Evolutionary conservation across 1,140 invertebrate genomes (phyloP).

Genomic region (Drosophila novamexicana): DNA sequence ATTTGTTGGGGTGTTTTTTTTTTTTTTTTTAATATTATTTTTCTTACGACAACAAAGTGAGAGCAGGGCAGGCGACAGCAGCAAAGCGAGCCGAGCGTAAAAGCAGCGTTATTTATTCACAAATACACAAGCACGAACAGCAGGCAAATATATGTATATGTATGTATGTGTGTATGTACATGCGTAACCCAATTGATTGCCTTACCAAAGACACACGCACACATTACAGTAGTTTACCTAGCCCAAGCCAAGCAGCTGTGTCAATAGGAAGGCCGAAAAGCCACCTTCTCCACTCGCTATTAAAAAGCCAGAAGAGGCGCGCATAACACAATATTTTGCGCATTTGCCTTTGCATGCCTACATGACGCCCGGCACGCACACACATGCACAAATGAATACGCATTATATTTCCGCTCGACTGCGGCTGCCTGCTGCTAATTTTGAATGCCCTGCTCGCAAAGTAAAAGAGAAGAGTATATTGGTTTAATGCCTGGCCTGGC

Average conservation of each 20-base stretch:
- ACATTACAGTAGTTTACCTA: slow-evolving; percentile 15
- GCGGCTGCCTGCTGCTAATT: slow-evolving; percentile 47
- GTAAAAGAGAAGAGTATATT: neutral
- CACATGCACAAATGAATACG: slow-evolving; percentile 39
- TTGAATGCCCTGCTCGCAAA: neutral
- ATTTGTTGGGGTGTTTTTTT: slow-evolving; percentile 29
- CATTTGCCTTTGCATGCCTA: slow-evolving; percentile 50
- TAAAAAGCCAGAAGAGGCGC: slow-evolving; percentile 23
- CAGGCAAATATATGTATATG: slow-evolving; percentile 29
- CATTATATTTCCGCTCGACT: slow-evolving; percentile 77
- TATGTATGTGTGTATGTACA: neutral
- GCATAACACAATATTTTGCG: slow-evolving; percentile 39
- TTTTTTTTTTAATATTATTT: slow-evolving; percentile 34
- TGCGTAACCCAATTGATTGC: slow-evolving; percentile 66
- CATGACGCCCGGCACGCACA: slow-evolving; percentile 47
- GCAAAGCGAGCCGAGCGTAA: slow-evolving; percentile 40
- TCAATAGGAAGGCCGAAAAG: slow-evolving; percentile 48
- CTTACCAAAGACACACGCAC: slow-evolving; percentile 19
- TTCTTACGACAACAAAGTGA: slow-evolving; percentile 48
- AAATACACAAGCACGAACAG: slow-evolving; percentile 34
- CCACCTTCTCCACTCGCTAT: slow-evolving; percentile 29
- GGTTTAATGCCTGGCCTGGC: neutral
- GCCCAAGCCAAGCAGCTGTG: slow-evolving; percentile 58
- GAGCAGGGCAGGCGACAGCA: slow-evolving; percentile 30
- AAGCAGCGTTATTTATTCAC: slow-evolving; percentile 62